These are phyloP conservation scores for Australoheros scitulus DNA, from an alignment of 2,113 vertebrate genomes.

Conservation along the genomic window DNA sequence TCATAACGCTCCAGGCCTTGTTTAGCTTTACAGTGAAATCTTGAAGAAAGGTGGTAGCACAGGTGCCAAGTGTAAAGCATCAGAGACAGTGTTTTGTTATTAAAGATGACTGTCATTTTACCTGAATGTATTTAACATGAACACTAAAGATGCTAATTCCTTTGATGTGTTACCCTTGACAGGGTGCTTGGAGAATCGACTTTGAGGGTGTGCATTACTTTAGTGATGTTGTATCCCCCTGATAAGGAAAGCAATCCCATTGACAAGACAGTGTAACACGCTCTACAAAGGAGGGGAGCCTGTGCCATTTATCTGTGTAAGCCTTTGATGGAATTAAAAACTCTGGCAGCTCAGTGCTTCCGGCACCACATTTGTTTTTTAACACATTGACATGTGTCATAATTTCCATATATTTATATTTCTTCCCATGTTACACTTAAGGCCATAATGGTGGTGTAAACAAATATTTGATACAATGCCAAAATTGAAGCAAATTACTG, in stretches of 20 bases:
- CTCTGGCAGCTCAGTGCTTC: constrained; percentile 59
- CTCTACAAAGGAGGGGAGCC: constrained; percentile 69
- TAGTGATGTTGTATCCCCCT: constrained; percentile 74
- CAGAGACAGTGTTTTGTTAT: constrained; percentile 45
- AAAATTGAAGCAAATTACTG: constrained; percentile 18
- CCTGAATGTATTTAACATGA: constrained; percentile 66
- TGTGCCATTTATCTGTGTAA: constrained; percentile 68
- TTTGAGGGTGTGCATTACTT: constrained; percentile 72
- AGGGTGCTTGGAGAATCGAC: constrained; percentile 60
- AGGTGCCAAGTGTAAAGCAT: constrained; percentile 24
- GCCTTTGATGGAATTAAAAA: constrained; percentile 81
- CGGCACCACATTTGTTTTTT: constrained; percentile 57
- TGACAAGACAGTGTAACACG: constrained; percentile 62
- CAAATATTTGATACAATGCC: constrained; percentile 50
- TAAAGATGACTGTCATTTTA: constrained; percentile 65
- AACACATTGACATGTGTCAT: constrained; percentile 67
- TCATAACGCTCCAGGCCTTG: background rate
- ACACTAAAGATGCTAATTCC: constrained; percentile 58
- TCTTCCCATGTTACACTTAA: constrained; percentile 50
- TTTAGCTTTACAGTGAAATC: constrained; percentile 1
- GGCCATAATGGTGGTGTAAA: constrained; percentile 55
- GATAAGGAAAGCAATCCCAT: constrained; percentile 75
- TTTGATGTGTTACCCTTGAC: constrained; percentile 72
- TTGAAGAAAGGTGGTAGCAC: background rate
- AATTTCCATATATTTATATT: constrained; percentile 60